A percentile compares a stretch with the other conserved stretches of the same genome.
These are phyloP conservation scores for Chionis minor DNA, from an alignment of 2,113 vertebrate species.

Conservation along the genomic window DNA sequence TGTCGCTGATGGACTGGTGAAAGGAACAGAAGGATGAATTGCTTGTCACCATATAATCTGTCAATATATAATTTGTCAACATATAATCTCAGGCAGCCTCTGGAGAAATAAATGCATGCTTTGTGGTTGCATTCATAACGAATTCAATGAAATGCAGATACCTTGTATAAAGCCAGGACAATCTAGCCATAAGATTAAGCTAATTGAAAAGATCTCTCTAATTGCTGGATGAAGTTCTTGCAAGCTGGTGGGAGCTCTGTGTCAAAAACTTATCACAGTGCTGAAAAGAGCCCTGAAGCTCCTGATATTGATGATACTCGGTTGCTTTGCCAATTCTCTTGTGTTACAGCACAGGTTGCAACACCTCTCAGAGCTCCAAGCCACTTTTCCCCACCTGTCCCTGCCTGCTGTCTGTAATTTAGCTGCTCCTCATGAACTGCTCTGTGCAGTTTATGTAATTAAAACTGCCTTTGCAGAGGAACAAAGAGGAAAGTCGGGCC, in stretches of 20 bases:
- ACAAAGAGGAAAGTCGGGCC: background rate
- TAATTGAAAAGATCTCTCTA: background rate
- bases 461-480: background rate
- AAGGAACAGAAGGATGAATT: background rate
- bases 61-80: conserved; percentile 28
- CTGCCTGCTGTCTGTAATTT: conserved; percentile 40
- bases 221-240: background rate
- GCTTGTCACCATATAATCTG: background rate
- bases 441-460: background rate
- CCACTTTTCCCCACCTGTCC: background rate
- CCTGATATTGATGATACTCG: background rate
- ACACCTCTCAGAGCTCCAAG: background rate
- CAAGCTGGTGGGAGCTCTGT: background rate
- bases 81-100: background rate
- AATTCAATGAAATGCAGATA: background rate
- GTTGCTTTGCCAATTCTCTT: background rate
- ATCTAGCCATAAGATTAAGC: background rate
- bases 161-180: background rate
- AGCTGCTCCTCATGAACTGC: background rate
- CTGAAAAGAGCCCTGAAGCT: background rate
- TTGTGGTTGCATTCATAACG: background rate
- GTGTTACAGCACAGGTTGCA: background rate
- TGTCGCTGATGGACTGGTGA: conserved; percentile 2
- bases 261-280: background rate
- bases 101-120: background rate